These are phyloP conservation scores for Rhinogobio ventralis DNA, from an alignment of 2,797 vertebrate genomes.

Conservation along the genomic window DNA sequence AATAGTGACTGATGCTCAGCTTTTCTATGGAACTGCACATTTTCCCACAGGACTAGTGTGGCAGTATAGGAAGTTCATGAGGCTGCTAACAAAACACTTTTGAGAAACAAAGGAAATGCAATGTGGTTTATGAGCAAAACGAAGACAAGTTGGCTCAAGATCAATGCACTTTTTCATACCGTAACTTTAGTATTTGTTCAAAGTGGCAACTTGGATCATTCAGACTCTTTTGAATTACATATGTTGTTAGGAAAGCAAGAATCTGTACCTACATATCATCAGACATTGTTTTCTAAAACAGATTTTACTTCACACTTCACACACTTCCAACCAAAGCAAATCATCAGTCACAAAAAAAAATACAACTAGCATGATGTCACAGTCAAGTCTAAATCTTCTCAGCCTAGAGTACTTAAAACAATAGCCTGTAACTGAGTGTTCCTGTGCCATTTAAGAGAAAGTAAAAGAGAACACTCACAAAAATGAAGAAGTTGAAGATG, in stretches of 20 bases:
- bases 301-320: conserved; percentile 15
- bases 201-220: conserved; percentile 35
- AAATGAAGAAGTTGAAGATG: conserved; percentile 88
- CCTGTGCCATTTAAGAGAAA: neutral
- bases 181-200: conserved; percentile 36
- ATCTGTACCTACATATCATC: conserved; percentile 14
- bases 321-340: conserved; percentile 11
- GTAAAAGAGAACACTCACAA: conserved; percentile 78
- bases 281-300: conserved; percentile 31
- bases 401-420: neutral
- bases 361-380: neutral
- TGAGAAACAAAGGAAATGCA: conserved; percentile 36
- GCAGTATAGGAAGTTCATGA: conserved; percentile 32
- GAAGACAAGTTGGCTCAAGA: conserved; percentile 29
- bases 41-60: conserved; percentile 1
- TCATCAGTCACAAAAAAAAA: neutral
- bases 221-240: conserved; percentile 41
- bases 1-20: conserved; percentile 1
- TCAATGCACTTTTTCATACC: conserved; percentile 26
- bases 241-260: conserved; percentile 37
- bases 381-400: neutral
- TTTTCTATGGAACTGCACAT: neutral
- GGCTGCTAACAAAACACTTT: conserved; percentile 15
- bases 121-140: conserved; percentile 8
- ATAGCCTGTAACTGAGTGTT: neutral